These are phyloP conservation scores for Myopa testacea DNA, from an alignment of 2,888 invertebrate species.

Conservation along the genomic window DNA sequence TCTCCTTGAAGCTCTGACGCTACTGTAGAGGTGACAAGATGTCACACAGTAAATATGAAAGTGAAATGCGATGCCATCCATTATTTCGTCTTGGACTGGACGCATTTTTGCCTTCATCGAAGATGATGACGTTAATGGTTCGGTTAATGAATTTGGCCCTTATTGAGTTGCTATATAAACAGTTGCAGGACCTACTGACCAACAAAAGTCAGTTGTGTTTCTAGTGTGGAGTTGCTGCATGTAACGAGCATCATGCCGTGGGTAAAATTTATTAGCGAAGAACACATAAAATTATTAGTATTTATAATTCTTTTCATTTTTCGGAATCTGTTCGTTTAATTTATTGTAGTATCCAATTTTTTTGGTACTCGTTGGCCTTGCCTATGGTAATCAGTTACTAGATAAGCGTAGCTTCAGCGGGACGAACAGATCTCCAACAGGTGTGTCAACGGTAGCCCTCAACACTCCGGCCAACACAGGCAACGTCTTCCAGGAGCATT, in stretches of 20 bases:
- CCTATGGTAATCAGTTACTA: conserved; percentile 48
- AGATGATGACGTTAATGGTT: neutral
- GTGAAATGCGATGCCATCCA: conserved; percentile 21
- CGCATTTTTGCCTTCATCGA: conserved; percentile 8
- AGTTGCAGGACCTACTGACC: neutral
- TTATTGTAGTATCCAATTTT: conserved; percentile 38
- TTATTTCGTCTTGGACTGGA: conserved; percentile 14
- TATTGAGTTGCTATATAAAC: conserved; percentile 42
- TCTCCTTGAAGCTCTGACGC: too few species aligned
- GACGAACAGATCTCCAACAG: conserved; percentile 8
- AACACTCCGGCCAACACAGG: neutral
- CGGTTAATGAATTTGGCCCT: neutral
- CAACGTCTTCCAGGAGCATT: too few species aligned
- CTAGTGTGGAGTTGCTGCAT: conserved; percentile 20
- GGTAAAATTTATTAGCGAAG: conserved; percentile 33
- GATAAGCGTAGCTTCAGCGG: conserved; percentile 39
- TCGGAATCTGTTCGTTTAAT: neutral
- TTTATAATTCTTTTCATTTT: neutral
- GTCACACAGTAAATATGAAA: neutral
- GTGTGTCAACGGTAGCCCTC: neutral
- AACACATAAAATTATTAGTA: neutral
- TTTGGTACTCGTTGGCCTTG: conserved; percentile 45
- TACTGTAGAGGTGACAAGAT: neutral
- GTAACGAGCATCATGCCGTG: conserved; percentile 45
- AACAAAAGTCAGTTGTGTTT: neutral